phyloP scores from a whole-genome alignment of 2,113 vertebrate species.

The Forbesichthys agassizii region DNA sequence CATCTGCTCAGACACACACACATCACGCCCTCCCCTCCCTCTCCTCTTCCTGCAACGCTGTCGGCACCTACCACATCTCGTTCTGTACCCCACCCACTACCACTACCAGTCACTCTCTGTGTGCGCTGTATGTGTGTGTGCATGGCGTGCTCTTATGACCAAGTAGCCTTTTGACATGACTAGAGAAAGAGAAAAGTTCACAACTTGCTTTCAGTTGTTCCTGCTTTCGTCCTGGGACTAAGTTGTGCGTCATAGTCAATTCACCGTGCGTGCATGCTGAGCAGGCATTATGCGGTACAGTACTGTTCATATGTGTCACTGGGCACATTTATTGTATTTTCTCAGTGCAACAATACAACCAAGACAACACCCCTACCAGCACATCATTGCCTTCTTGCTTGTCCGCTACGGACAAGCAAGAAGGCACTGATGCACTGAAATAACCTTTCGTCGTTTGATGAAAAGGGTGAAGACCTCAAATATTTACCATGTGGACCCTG shows the following conservation, averaged over 20 bases:
- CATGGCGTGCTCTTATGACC: neutral
- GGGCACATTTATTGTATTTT: too few relatives aligned
- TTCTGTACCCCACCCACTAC: constrained; percentile 10
- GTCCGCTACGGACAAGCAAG: neutral
- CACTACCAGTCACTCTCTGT: constrained; percentile 9
- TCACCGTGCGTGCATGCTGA: too few relatives aligned
- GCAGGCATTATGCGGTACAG: too few relatives aligned
- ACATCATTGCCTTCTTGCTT: too few relatives aligned
- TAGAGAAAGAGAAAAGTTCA: too few relatives aligned
- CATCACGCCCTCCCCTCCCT: constrained; percentile 8
- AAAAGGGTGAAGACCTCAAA: constrained; percentile 47
- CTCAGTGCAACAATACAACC: neutral
- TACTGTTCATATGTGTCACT: too few relatives aligned
- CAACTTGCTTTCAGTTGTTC: too few relatives aligned
- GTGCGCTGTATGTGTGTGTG: constrained; percentile 20
- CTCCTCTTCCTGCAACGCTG: constrained; percentile 27
- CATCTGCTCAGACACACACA: neutral
- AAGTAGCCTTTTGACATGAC: too few relatives aligned
- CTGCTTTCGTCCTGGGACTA: too few relatives aligned
- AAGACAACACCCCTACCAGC: constrained; percentile 1
- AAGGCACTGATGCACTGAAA: constrained; percentile 8
- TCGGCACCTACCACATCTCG: constrained; percentile 18
- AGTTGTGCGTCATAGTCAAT: too few relatives aligned
- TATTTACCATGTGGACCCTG: constrained; percentile 56
- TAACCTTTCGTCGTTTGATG: constrained; percentile 23